Percentiles rank a stretch among this genome's conserved stretches.
Evolutionary conservation across 2,888 invertebrate genomes (phyloP).

Genomic region (Drosophila atripex): DNA sequence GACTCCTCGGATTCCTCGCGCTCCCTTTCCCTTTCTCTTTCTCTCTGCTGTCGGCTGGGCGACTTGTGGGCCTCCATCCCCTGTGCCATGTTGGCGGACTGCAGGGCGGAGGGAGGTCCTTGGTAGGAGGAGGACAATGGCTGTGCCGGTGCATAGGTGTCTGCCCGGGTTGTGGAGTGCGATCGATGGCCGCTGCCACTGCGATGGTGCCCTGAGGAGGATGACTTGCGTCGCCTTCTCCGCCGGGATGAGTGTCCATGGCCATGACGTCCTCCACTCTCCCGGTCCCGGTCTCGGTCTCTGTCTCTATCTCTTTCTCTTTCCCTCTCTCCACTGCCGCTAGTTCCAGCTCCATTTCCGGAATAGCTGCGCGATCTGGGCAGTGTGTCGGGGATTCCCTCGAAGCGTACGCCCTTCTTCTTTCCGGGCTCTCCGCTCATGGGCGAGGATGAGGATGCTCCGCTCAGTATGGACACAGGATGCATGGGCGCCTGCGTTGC

Average conservation of each 20-base stretch:
- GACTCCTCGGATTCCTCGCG: slow-evolving; percentile 87
- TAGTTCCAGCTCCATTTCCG: slow-evolving; percentile 83
- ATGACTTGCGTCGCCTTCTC: slow-evolving; percentile 79
- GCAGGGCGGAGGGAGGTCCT: slow-evolving; percentile 71
- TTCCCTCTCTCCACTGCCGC: slow-evolving; percentile 46
- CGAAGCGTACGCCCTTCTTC: slow-evolving; percentile 84
- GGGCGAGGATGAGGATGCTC: slow-evolving; percentile 80
- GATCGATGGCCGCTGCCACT: slow-evolving; percentile 77
- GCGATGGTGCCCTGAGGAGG: slow-evolving; percentile 66
- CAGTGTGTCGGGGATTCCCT: slow-evolving; percentile 84
- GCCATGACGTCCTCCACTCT: slow-evolving; percentile 69
- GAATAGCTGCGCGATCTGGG: slow-evolving; percentile 86
- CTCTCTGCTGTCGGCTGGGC: slow-evolving; percentile 51
- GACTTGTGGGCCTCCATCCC: slow-evolving; percentile 52
- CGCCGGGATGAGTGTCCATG: slow-evolving; percentile 80
- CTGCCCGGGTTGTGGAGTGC: slow-evolving; percentile 81
- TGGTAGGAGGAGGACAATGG: slow-evolving; percentile 82
- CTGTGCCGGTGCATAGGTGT: slow-evolving; percentile 80
- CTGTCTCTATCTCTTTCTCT: slow-evolving; percentile 36
- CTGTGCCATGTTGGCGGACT: slow-evolving; percentile 37
- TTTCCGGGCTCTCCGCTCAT: slow-evolving; percentile 80
- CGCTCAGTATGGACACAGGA: slow-evolving; percentile 80
- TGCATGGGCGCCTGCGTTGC: slow-evolving; percentile 69
- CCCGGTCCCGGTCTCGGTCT: slow-evolving; percentile 42
- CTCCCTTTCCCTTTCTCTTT: slow-evolving; percentile 45